phyloP scores from a whole-genome alignment of 1,140 invertebrate genomes.

The Leptoteleia sp. region DNA sequence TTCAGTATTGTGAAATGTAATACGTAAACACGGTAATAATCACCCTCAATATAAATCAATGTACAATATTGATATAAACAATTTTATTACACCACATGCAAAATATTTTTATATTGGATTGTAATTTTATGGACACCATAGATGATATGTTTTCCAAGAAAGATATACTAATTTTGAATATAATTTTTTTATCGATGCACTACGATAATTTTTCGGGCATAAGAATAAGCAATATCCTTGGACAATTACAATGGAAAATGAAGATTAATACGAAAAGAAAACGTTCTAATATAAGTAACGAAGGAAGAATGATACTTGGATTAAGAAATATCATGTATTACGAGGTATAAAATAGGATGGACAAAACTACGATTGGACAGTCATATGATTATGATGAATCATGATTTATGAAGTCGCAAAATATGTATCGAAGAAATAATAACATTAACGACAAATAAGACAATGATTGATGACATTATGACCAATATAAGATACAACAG shows the following conservation, averaged over 20 bases:
- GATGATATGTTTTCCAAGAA: no score
- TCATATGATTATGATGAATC: not conserved
- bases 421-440: not conserved
- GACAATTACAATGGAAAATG: slow-evolving; percentile 10
- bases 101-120: no score
- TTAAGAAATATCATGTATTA: slow-evolving; percentile 30
- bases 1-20: no score
- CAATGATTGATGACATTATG: slow-evolving; percentile 23
- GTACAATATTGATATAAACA: no score
- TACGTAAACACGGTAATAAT: no score
- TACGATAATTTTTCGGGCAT: slow-evolving; percentile 9
- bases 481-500: slow-evolving; percentile 21
- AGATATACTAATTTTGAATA: no score
- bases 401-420: slow-evolving; percentile 11
- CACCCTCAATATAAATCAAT: no score
- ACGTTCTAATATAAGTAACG: slow-evolving; percentile 19
- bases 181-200: no score
- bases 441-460: slow-evolving; percentile 19
- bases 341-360: slow-evolving; percentile 20
- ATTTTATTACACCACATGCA: no score
- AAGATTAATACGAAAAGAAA: slow-evolving; percentile 5
- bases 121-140: no score
- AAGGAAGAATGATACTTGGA: slow-evolving; percentile 1
- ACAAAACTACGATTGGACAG: slow-evolving; percentile 3
- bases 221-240: slow-evolving; percentile 38